Conservation (phyloP, 2,113 vertebrate genomes). For the Oncorhynchus tshawytscha region DNA sequence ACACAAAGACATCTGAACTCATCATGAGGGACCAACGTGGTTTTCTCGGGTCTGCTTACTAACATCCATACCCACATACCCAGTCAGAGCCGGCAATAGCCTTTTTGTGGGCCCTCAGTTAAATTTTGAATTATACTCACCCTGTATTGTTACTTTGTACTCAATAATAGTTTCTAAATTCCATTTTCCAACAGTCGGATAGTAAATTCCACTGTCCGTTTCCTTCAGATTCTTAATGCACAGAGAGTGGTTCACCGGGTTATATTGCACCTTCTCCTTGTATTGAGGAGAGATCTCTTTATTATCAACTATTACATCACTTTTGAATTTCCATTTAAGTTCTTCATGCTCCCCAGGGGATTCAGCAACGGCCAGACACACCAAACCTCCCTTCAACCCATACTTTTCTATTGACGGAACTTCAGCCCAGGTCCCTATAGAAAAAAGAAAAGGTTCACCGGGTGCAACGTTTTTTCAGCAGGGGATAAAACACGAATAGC, state of each 20-base stretch:
- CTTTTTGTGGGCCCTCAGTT: background rate
- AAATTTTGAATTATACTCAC: slow-evolving; percentile 34
- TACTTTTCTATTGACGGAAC: background rate
- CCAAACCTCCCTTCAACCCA: background rate
- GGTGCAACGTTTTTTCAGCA: no score
- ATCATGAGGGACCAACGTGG: no score
- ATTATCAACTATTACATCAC: rapidly evolving
- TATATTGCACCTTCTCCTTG: rapidly evolving
- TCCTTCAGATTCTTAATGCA: slow-evolving; percentile 33
- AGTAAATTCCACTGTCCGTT: slow-evolving; percentile 38
- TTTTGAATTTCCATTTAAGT: background rate
- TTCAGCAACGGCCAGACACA: slow-evolving; percentile 22
- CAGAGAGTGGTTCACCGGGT: background rate
- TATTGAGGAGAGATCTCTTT: rapidly evolving
- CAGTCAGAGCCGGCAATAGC: background rate
- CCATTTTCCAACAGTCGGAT: rapidly evolving
- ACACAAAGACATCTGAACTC: no score
- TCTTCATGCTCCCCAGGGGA: rapidly evolving
- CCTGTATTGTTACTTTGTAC: slow-evolving; percentile 37
- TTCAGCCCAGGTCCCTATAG: slow-evolving; percentile 3
- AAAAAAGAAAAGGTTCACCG: background rate
- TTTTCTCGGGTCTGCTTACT: no score
- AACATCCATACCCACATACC: no score
- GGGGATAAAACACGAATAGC: no score
- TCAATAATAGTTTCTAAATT: rapidly evolving